A percentile compares a stretch with the other conserved stretches of the same genome.
These are phyloP conservation scores for Aplochiton taeniatus DNA, from an alignment of 2,797 vertebrate species.

Conservation along the genomic window DNA sequence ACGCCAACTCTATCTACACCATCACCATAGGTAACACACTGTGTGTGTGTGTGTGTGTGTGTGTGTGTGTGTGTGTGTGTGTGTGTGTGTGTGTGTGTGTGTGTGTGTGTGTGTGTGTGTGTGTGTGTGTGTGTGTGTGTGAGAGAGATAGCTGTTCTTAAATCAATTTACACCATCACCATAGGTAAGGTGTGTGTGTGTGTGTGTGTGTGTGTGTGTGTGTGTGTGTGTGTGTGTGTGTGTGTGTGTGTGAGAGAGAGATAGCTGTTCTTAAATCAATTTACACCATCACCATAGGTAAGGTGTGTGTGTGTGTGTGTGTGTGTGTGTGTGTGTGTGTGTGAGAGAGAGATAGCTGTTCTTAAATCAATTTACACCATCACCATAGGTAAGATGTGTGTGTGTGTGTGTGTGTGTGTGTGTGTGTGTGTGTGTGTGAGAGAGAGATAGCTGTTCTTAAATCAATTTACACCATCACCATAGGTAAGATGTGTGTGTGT, in stretches of 20 bases:
- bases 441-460: too few species aligned
- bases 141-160: not conserved
- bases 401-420: not conserved
- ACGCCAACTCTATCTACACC: conserved; percentile 98
- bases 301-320: too few species aligned
- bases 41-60: not conserved
- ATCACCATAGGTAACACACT: conserved; percentile 87
- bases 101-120: conserved; percentile 4
- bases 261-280: too few species aligned
- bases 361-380: too few species aligned
- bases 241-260: conserved; percentile 33
- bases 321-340: not conserved
- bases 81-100: conserved; percentile 3
- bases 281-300: too few species aligned
- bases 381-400: too few species aligned
- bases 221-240: not conserved
- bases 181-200: not conserved
- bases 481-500: too few species aligned
- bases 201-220: not conserved
- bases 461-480: too few species aligned
- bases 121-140: conserved; percentile 1
- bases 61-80: conserved; percentile 2
- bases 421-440: too few species aligned
- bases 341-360: too few species aligned
- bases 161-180: not conserved